Percentiles rank a stretch among this genome's conserved stretches.
Evolutionary conservation across 1,140 invertebrate species (phyloP).

Genomic region (Dysdera silvatica): DNA sequence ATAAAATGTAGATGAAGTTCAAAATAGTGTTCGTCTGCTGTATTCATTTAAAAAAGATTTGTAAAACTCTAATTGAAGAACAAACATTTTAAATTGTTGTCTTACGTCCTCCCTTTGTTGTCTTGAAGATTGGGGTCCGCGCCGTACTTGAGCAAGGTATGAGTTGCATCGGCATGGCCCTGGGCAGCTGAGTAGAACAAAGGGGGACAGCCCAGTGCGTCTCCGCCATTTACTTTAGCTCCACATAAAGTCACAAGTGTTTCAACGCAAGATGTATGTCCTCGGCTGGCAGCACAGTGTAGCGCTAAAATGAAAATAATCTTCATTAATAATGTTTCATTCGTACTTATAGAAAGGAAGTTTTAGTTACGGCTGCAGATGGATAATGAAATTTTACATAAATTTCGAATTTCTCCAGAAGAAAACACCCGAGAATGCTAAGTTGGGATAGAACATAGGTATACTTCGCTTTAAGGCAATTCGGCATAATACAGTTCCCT

Average conservation of each 20-base stretch:
- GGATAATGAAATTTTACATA: no score
- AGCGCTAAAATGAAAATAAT: constrained; percentile 53
- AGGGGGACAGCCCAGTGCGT: constrained; percentile 84
- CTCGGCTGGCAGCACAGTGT: constrained; percentile 91
- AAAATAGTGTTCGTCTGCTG: neutral
- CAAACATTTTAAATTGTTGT: constrained; percentile 20
- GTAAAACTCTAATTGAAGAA: neutral
- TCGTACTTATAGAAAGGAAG: neutral
- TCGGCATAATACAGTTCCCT: no score
- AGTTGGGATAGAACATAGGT: no score
- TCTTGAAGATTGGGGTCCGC: constrained; percentile 83
- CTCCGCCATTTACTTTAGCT: constrained; percentile 70
- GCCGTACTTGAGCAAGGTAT: constrained; percentile 74
- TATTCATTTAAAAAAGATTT: neutral
- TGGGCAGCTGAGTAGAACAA: constrained; percentile 93
- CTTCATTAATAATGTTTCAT: neutral
- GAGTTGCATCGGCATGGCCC: constrained; percentile 87
- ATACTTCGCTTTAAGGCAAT: no score
- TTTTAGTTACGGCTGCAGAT: no score
- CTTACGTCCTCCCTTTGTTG: constrained; percentile 75
- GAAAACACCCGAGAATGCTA: no score
- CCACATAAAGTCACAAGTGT: constrained; percentile 80
- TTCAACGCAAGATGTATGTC: constrained; percentile 86
- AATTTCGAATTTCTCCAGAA: no score
- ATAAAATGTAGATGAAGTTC: constrained; percentile 3